Evolutionary conservation across 2,888 invertebrate species (phyloP), one percentile per base, ranked within the genome.

Genomic region (Andrena flavipes): DNA sequence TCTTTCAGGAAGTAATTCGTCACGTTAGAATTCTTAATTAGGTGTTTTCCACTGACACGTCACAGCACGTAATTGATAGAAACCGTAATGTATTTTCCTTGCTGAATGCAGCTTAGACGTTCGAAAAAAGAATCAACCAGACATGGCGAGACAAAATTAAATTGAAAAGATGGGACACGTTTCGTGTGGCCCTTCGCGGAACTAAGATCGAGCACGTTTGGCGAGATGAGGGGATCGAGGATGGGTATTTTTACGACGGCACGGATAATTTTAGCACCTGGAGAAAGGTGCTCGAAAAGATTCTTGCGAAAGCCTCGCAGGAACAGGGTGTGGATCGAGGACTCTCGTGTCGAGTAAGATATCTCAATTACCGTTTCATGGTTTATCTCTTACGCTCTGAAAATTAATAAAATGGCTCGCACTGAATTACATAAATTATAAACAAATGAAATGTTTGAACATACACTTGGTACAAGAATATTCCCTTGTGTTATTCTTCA

Each of bases 251-350:
- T 69, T 35, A 35, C 64, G 64, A 48, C 13, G 49, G 33, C 26
- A 29, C 62, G 56, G n/a, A 62, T 71, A 62, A 71, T 71, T 69
- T 49, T 23, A 62, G 48, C 30, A 26, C 49, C 33, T 29, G 60
- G 71, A 71, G 71, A 71, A 71, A 63, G 69, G 69, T 42, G 42
- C 23, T 54, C n/a, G 54, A 20, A 20, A 59, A 59, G 54, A 69
- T 23, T 26, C 26, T 26, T 26, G 26, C 23, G 56, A 56, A 56
- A 56, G 56, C 23, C 56, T 56, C 23, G 10, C 23, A 23, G 23
- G 10, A 23, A 26, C 23, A 56, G 56, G 26, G 56, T 26, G 26
- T 10, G 56, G 56, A 26, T 26, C 20, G 20, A 23, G 26, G 10
- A 56, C 10, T 56, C 23, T 56, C 5, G n/a, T 20, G 26, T 8